These are phyloP conservation scores for Sisor rabdophorus DNA, from an alignment of 2,113 vertebrate genomes.

Conservation along the genomic window DNA sequence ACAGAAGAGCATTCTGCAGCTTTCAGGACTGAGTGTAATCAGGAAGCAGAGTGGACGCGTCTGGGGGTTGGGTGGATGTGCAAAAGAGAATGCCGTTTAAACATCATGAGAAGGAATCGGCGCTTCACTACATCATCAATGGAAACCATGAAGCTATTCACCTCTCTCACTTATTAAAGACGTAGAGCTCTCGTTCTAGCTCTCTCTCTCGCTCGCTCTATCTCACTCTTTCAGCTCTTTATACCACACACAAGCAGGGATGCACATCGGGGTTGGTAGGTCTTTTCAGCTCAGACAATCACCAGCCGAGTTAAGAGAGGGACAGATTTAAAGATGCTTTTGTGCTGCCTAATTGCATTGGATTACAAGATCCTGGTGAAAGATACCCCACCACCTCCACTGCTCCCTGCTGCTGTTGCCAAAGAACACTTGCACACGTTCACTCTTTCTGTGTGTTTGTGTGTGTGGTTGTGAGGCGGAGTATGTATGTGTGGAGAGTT, in stretches of 20 bases:
- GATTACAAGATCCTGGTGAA: conserved; percentile 77
- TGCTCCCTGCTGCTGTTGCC: no score
- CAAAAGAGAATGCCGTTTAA: background rate
- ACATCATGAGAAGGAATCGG: conserved; percentile 18
- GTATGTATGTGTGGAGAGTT: background rate
- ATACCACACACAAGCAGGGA: conserved; percentile 4
- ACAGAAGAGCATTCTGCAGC: background rate
- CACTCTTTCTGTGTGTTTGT: conserved; percentile 15
- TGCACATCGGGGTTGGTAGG: conserved; percentile 68
- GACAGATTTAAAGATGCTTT: conserved; percentile 90
- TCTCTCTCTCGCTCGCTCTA: background rate
- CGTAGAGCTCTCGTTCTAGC: conserved; percentile 7
- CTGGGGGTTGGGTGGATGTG: background rate
- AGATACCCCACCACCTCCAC: conserved; percentile 62
- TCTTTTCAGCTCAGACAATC: conserved; percentile 67
- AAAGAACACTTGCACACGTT: background rate
- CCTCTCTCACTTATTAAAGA: conserved; percentile 3
- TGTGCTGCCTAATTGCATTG: conserved; percentile 91
- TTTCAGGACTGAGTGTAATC: background rate
- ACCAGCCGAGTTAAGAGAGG: conserved; percentile 61
- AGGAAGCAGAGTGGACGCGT: background rate
- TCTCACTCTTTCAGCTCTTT: background rate
- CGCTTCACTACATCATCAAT: conserved; percentile 7
- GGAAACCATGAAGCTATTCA: conserved; percentile 27
- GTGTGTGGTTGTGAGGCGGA: conserved; percentile 45